These are phyloP conservation scores for Aphodius sticticus DNA, from an alignment of 2,888 invertebrate genomes.

Conservation along the genomic window DNA sequence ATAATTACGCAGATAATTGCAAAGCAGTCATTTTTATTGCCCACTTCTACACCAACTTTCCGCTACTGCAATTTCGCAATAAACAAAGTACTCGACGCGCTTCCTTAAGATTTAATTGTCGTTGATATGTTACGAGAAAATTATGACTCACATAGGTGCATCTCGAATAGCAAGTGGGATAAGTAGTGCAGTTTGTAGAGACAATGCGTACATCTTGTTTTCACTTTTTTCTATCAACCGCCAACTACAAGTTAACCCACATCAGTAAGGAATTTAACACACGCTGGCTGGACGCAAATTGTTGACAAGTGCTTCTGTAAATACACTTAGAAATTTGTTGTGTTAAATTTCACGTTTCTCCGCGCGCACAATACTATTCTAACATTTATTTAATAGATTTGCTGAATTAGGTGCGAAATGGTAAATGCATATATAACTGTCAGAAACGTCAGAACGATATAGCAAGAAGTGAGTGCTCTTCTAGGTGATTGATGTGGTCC, in stretches of 20 bases:
- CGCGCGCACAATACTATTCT: neutral
- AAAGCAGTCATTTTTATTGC: neutral
- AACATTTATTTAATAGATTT: neutral
- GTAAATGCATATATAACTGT: conserved; percentile 4
- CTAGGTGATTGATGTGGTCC: neutral
- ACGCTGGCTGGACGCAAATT: neutral
- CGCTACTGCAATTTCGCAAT: neutral
- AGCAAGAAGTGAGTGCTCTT: neutral
- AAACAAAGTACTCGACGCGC: neutral
- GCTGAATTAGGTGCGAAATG: neutral
- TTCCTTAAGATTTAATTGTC: neutral
- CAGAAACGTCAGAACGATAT: neutral
- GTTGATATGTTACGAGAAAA: neutral
- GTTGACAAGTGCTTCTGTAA: neutral
- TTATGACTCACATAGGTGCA: neutral
- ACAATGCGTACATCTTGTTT: conserved; percentile 4
- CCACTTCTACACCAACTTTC: neutral
- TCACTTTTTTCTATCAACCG: neutral
- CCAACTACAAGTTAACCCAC: neutral
- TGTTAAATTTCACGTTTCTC: neutral
- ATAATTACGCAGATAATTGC: neutral
- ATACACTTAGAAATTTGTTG: neutral
- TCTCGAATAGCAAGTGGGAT: neutral
- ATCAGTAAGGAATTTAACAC: neutral
- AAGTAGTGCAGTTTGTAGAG: neutral